Evolutionary conservation across 2,797 vertebrate genomes (phyloP).

Genomic region (Cryptoblepharus egeriae): DNA sequence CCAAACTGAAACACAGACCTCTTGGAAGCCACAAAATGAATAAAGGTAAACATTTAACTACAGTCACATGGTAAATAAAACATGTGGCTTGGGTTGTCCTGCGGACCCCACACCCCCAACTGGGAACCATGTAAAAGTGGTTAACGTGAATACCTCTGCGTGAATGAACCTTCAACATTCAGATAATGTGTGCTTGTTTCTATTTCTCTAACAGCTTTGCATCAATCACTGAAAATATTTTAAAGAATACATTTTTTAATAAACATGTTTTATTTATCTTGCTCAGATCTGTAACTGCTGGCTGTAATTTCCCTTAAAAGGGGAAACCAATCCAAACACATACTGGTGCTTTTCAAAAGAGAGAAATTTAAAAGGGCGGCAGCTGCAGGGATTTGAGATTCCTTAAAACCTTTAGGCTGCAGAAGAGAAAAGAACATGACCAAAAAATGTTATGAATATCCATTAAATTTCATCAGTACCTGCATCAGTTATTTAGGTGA

Average conservation of each 20-base stretch:
- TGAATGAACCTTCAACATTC: slow-evolving; percentile 17
- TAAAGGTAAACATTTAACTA: too few relatives aligned
- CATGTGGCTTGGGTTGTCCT: too few relatives aligned
- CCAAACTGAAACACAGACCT: too few relatives aligned
- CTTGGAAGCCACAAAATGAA: too few relatives aligned
- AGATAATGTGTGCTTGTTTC: slow-evolving; percentile 21
- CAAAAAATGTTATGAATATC: slow-evolving; percentile 80
- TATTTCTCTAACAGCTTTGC: slow-evolving; percentile 43
- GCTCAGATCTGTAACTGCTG: slow-evolving; percentile 78
- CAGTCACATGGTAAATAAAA: too few relatives aligned
- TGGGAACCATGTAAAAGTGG: slow-evolving; percentile 33
- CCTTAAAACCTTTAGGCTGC: slow-evolving; percentile 80
- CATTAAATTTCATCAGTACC: slow-evolving; percentile 80
- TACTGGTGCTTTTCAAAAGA: slow-evolving; percentile 83
- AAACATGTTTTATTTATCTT: slow-evolving; percentile 84
- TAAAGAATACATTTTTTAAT: slow-evolving; percentile 81
- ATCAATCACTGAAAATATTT: slow-evolving; percentile 76
- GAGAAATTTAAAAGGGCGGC: slow-evolving; percentile 79
- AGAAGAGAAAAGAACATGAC: slow-evolving; percentile 76
- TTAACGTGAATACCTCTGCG: slow-evolving; percentile 41
- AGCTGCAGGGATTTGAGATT: slow-evolving; percentile 77
- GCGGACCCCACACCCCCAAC: too few relatives aligned
- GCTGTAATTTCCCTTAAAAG: slow-evolving; percentile 79
- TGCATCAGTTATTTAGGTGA: slow-evolving; percentile 78
- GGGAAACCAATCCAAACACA: slow-evolving; percentile 79